Evolutionary conservation across 37 sponge, comb jelly and placozoan genomes (phyloP), one percentile per base, ranked within the genome.

Genomic region (Lycopodina hypogea): DNA sequence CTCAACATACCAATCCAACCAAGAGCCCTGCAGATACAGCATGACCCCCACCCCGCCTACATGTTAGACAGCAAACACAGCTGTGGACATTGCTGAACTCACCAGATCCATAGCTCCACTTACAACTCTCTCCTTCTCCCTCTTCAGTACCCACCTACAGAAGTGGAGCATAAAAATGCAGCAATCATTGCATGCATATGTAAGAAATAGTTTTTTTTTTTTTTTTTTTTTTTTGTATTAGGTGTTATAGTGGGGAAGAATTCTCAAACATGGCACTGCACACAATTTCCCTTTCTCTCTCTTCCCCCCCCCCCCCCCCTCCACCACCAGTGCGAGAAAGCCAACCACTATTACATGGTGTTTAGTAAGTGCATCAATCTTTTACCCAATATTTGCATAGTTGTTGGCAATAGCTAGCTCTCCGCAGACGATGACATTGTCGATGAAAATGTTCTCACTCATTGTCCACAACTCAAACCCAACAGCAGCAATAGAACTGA

Each of bases 391-490:
- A 18, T n/a, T 76, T 19, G 94, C 92, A 74, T 83, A 90, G 68
- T 89, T 70, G 26, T 87, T 88, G 68, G 94, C 99, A 26, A 82
- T 81, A 26, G 92, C 57, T 6, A 85, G 75, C 51, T 88, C 89
- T 50, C 88, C 84, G 52, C 94, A 86, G 66, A 98, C 29, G 40
- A 98, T 76, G 56, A 98, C 42, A 78, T 98, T 98, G 69, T 98
- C 99, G 76, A 96, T 91, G 72, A 78, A 75, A 41, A 96, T 91
- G 57, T 77, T 82, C 24, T 88, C 87, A n/a, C 77, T 83, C 90
- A 98, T 91, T 22, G 94, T 81, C 99, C 99, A 98, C 63, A 98
- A 81, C 72, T 98, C 99, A 56, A 98, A 79, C 14, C 94, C 99
- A 42, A 98, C 52, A 34, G 93, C 96, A 59, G 72, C 72, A 39